Evolutionary conservation across 2,113 vertebrate species (phyloP).

Genomic region (Artemisiospiza belli): DNA sequence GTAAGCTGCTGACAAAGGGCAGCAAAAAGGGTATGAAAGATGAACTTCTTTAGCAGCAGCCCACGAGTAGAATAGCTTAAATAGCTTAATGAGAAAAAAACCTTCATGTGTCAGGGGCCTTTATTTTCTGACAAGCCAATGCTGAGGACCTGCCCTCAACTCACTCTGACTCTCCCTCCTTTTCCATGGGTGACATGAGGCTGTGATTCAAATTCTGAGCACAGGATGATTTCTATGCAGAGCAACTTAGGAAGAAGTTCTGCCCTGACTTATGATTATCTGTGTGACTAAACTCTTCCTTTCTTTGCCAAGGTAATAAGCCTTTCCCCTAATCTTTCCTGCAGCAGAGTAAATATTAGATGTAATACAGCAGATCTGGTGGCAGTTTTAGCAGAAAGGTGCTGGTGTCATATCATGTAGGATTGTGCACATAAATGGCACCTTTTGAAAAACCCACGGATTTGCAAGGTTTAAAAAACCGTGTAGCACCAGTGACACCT

Average conservation of each 20-base stretch:
- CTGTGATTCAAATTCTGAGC: neutral
- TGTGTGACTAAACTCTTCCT: neutral
- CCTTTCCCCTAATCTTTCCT: neutral
- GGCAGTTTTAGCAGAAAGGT: neutral
- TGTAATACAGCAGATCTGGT: neutral
- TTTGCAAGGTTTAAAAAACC: neutral
- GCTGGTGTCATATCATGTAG: neutral
- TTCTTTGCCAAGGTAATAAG: slow-evolving; percentile 13
- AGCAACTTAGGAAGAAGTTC: neutral
- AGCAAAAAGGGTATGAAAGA: neutral
- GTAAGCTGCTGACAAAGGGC: neutral
- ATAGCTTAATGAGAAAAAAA: neutral
- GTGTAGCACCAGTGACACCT: slow-evolving; percentile 72
- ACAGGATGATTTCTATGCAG: neutral
- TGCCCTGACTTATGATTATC: neutral
- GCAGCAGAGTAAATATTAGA: slow-evolving; percentile 25
- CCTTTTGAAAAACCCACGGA: neutral
- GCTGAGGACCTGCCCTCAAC: neutral
- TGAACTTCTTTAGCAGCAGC: neutral
- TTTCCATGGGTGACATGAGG: neutral
- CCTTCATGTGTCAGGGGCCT: neutral
- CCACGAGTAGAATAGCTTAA: neutral
- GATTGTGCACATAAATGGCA: neutral
- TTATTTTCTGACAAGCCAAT: neutral
- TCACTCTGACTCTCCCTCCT: rapidly evolving